Evolutionary conservation across 2,888 invertebrate species (phyloP).

Genomic region (Chrysodeixis includens): DNA sequence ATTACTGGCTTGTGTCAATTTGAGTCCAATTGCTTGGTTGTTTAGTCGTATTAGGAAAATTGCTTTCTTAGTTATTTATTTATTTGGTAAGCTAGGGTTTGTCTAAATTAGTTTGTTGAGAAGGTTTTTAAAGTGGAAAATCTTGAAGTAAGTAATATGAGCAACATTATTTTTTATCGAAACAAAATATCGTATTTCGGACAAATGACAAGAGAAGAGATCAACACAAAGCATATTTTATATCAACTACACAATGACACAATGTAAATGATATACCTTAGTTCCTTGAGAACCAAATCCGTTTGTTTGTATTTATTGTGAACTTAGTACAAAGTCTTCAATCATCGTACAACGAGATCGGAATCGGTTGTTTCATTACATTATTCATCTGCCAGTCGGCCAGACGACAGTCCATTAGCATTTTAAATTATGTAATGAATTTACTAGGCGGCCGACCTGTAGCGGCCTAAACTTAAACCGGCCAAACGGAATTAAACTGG

Average conservation of each 20-base stretch:
- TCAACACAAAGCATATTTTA: not conserved
- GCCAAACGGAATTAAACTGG: constrained; percentile 46
- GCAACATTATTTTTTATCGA: no score
- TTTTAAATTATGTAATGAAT: constrained; percentile 86
- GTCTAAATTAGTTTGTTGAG: no score
- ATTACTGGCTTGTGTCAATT: constrained; percentile 20
- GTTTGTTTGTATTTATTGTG: constrained; percentile 23
- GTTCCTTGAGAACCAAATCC: constrained; percentile 17
- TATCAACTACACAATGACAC: not conserved
- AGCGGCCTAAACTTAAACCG: constrained; percentile 58
- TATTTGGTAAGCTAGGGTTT: constrained; percentile 8
- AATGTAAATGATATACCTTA: constrained; percentile 15
- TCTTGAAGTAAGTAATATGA: no score
- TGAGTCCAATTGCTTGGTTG: not conserved
- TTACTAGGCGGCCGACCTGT: constrained; percentile 70
- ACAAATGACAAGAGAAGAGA: no score
- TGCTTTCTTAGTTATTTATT: constrained; percentile 38
- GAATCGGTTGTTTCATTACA: constrained; percentile 76
- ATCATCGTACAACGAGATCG: constrained; percentile 71
- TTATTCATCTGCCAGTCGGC: constrained; percentile 76
- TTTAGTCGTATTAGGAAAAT: constrained; percentile 31
- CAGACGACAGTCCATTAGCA: constrained; percentile 83
- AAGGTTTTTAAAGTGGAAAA: no score
- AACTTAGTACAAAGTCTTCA: constrained; percentile 54
- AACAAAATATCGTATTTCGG: no score